Evolutionary conservation across 2,113 vertebrate species (phyloP), one percentile per base, ranked within the genome.

Genomic region (Eudyptes chrysolophus): DNA sequence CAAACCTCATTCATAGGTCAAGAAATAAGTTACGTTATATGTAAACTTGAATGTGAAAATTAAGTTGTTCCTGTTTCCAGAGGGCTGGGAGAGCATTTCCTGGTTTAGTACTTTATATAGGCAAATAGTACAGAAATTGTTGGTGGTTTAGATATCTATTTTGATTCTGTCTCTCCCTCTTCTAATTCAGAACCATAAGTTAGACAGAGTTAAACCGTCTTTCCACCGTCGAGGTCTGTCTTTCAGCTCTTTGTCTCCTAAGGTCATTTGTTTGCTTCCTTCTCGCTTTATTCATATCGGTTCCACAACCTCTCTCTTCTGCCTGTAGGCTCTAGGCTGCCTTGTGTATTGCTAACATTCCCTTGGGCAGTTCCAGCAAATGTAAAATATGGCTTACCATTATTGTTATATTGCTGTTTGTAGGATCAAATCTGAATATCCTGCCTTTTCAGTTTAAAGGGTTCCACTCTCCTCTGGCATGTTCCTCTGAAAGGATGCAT

Each of bases 221-320:
- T 62, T 69, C 21, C 32, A 46, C 36, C 24, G 26, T 5, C 0
- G 0, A 76, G 40, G 16, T 72, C 69, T 65, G n/a, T 60, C 40
- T 87, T 89, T 77, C 25, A n/a, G 27, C 21, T 42, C 48, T 52
- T 70, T 65, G 34, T 61, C 38, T 77, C 71, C 46, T 58, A 10
- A 86, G 51, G 42, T 6, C 14, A 22, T 38, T 51, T 24, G 13
- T 61, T 54, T 65, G 5, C 18, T 72, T 62, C 15, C 40, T 89
- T 57, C 48, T 75, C 0, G 0, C 54, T 69, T 76, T 72, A 17
- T 49, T 68, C 13, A 1, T 64, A 36, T 21, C 1, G 1, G 7
- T 71, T 75, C 32, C 40, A 65, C 54, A 85, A 22, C 8, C 46
- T 64, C 42, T 64, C 48, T 64, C 32, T 52, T 58, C 85, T 71